Base-by-base conservation (phyloP, 2,797 vertebrate species). In the Lepilemur septentrionalis region DNA sequence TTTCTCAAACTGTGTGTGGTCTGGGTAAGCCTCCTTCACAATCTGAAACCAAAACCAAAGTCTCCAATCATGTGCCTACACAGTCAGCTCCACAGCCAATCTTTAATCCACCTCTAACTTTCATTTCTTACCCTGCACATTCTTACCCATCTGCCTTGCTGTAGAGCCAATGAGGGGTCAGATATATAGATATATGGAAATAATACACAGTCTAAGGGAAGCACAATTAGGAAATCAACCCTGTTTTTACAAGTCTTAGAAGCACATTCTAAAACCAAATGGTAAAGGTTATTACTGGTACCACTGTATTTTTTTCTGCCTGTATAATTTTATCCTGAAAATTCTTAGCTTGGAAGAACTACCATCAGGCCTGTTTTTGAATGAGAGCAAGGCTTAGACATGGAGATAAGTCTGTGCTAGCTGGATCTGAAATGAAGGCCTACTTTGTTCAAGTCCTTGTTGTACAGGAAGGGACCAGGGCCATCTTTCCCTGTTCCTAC, bases 1-100 rank as follows among this genome's bases (percentile, higher is more conserved):
- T 98, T 99, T 99, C 97, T 99, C 99, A 98, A 99, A 99, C 98
- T 99, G 99, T n/a, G 99, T 99, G 98, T 99, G 99, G 98, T 99
- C 99, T 95, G 99, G 99, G 59, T 99, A 99, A 0, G 99, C 99
- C 97, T 99, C 99, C 98, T 99, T 99, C 70, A 99, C 99, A 0
- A 99, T 99, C 99, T 99, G 94, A 35, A 98, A 96, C 30, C 92
- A 98, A 91, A 97, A 93, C 22, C 70, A 67, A 95, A 97, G 84
- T 89, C 70, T 78, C 76, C 48, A n/a, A 11, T 87, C 28, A 85
- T 73, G 32, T 78, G 11, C 35, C 61, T 57, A 9, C 17, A 65
- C 3, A 14, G 63, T 73, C 65, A 55, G 70, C 72, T 80, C 59
- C 61, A 61, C 9, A 13, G 86, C 65, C 72, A 78, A 48, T 22